Evolutionary conservation across 2,888 invertebrate species (phyloP).

Genomic region (Trissoscelio sp.): DNA sequence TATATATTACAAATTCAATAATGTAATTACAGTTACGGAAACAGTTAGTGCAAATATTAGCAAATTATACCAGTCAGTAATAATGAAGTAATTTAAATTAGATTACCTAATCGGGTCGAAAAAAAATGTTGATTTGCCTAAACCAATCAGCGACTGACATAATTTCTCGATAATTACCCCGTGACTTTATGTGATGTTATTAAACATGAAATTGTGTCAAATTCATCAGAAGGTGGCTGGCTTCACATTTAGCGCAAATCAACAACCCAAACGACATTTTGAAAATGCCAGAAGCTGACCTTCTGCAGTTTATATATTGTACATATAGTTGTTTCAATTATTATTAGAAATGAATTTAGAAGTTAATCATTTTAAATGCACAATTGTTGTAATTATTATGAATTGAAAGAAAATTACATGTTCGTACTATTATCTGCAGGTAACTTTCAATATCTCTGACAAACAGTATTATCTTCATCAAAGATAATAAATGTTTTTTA

Average conservation of each 20-base stretch:
- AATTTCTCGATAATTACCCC: constrained; percentile 1
- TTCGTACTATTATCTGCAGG: background rate
- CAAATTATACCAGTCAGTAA: too few relatives aligned
- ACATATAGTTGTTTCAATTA: background rate
- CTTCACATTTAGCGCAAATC: constrained; percentile 36
- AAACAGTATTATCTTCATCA: constrained; percentile 5
- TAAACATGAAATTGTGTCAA: constrained; percentile 20
- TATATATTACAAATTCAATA: too few relatives aligned
- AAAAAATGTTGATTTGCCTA: too few relatives aligned
- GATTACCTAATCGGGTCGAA: too few relatives aligned
- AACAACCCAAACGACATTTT: constrained; percentile 72
- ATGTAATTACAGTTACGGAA: too few relatives aligned
- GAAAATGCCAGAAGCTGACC: constrained; percentile 75
- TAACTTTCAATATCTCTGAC: constrained; percentile 9
- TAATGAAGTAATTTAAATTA: too few relatives aligned
- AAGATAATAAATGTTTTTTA: constrained; percentile 5
- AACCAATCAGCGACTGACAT: background rate
- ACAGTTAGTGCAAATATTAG: too few relatives aligned
- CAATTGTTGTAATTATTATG: too few relatives aligned
- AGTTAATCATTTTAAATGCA: too few relatives aligned
- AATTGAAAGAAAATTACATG: too few relatives aligned
- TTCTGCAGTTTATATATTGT: constrained; percentile 56
- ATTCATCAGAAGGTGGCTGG: constrained; percentile 11
- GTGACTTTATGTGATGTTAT: constrained; percentile 21
- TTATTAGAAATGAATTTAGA: background rate